A percentile compares a stretch with the other conserved stretches of the same genome.
Evolutionary conservation across 2,888 invertebrate genomes (phyloP).

Genomic region (Watsonalla binaria): DNA sequence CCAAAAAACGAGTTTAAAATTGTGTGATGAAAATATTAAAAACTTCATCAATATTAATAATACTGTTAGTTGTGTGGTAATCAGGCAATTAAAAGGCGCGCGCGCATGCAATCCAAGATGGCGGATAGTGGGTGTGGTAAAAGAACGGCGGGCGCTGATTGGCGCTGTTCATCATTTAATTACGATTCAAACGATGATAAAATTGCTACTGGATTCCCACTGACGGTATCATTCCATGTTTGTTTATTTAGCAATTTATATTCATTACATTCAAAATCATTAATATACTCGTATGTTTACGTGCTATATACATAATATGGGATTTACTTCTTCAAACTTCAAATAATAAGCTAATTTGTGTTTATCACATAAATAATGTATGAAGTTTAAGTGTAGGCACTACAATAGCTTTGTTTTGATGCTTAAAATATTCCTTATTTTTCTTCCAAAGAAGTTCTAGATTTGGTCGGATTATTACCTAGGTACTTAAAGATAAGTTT

Average conservation of each 20-base stretch:
- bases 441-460: too few relatives aligned
- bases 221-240: background rate
- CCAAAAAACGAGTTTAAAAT: too few relatives aligned
- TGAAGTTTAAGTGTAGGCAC: too few relatives aligned
- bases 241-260: background rate
- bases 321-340: too few relatives aligned
- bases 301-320: too few relatives aligned
- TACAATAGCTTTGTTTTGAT: too few relatives aligned
- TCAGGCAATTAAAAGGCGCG: conserved; percentile 50
- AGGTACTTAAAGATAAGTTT: too few relatives aligned
- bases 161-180: conserved; percentile 53
- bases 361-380: too few relatives aligned
- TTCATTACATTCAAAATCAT: background rate
- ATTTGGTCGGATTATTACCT: too few relatives aligned
- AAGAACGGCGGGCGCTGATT: conserved; percentile 49
- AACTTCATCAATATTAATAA: conserved; percentile 14
- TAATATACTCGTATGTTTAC: too few relatives aligned
- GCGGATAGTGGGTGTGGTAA: conserved; percentile 66
- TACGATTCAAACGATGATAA: conserved; percentile 45
- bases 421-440: too few relatives aligned
- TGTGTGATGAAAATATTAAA: background rate
- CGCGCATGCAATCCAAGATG: conserved; percentile 59
- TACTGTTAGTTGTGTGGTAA: conserved; percentile 21
- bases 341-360: too few relatives aligned
- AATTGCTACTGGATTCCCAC: conserved; percentile 16